These are phyloP conservation scores for Cygnus atratus DNA, from an alignment of 2,113 vertebrate species.

Conservation along the genomic window DNA sequence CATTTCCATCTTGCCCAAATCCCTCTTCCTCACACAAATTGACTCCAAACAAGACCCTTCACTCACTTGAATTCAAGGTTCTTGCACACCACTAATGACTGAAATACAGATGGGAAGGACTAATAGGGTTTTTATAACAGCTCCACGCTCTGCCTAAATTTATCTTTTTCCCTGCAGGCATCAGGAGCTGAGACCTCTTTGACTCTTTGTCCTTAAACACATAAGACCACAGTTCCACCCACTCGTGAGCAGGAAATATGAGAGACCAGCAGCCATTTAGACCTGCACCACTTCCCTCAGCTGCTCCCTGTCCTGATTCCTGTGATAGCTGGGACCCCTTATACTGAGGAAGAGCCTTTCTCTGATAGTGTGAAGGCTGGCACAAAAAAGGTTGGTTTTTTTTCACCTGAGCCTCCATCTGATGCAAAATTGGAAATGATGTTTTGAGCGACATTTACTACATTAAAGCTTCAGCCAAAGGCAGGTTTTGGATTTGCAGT, in stretches of 20 bases:
- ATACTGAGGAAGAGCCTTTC: neutral
- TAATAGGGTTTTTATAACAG: neutral
- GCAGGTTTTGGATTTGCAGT: neutral
- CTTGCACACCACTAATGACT: neutral
- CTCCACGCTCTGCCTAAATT: neutral
- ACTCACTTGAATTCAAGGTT: neutral
- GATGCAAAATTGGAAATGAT: neutral
- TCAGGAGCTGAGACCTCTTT: neutral
- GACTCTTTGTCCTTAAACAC: neutral
- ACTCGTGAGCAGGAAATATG: neutral
- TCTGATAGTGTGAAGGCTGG: neutral
- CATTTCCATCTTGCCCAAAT: neutral
- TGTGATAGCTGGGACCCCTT: too few species aligned
- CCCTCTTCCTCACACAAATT: neutral
- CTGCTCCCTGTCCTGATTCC: neutral
- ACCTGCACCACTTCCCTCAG: neutral
- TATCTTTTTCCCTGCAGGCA: neutral
- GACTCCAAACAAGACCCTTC: neutral
- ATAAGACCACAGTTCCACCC: neutral
- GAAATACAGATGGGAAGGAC: neutral
- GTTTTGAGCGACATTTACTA: neutral
- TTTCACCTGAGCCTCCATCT: neutral
- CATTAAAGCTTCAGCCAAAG: neutral
- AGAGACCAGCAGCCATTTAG: neutral
- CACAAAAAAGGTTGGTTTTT: neutral